Base-by-base conservation (phyloP, 2,888 invertebrate genomes). In the Lingula anatina region DNA sequence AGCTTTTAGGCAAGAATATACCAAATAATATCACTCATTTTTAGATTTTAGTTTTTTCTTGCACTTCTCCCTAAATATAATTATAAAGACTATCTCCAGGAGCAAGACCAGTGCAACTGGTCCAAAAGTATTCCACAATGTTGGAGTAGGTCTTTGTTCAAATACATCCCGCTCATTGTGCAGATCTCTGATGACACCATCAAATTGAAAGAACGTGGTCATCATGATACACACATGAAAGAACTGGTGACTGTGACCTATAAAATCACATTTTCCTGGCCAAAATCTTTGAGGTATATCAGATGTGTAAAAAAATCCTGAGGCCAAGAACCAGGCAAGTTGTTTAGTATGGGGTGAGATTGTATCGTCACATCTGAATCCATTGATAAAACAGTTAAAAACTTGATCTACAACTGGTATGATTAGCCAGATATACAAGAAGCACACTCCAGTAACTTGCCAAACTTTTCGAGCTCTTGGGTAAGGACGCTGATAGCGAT, bases 211-310 rank as follows among this genome's bases (percentile, higher is more conserved):
- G 26, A 65, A 58, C 2, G 72, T 70, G 28, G 67, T 68, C 56
- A 72, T 62, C 52, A 68, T 62, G 45, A 75, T 74, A 52, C 66
- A 71, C 21, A 74, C 59, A 54, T 76, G 75, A 53, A 76, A 76
- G 38, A 73, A 56, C 57, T 74, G 74, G 50, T 76, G 75, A 47
- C 75, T 71, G 56, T 75, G 73, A 24, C 69, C 67, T 12, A 76
- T 53, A 49, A 71, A 65, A 45, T 76, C 75, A 60, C 65, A 76
- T 43, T 55, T 58, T 26, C 75, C 75, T 2, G 73, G 72, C 39
- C 61, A 64, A 47, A 68, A 65, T 15, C 71, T 54, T 49, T 76
- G 72, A 7, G 75, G 75, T 44, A 73, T 62, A 48, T 76, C 71
- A 4, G 69, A 63, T 37, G 70, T 66, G 55, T 73, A 75, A 63